Base-by-base conservation (phyloP, 2,113 vertebrate species). In the Atherinomorus stipes region DNA sequence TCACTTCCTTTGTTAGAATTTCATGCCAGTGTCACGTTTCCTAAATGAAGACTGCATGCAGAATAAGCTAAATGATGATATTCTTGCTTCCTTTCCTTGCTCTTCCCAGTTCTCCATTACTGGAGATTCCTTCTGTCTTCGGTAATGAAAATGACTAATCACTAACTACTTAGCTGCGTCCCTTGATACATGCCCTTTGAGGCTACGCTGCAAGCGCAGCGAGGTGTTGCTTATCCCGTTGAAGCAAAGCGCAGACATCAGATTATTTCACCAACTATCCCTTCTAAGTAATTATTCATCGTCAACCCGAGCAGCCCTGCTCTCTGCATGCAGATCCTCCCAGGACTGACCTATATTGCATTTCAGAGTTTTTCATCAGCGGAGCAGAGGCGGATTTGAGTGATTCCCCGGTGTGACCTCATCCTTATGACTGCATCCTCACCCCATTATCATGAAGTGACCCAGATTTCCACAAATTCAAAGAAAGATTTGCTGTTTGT, bases 101-200 rank as follows among this genome's bases (percentile, higher is more conserved):
- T 89, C 90, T 93, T 91, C 92, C 89, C 88, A 78, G 83, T 74
- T 85, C 67, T 67, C 86, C 88, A 92, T 92, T 93, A 81, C 53
- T 85, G 93, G 91, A 95, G 90, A 94, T 94, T 78, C 88, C 94
- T 92, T 92, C 94, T 94, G 95, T 96, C 92, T 94, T 91, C 77
- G 91, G 89, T 94, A 95, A 96, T 95, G 95, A 96, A 94, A 94
- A 92, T 95, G 94, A 96, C 94, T 95, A 95, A 97, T 96, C 93
- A 91, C 92, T 93, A 89, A 89, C 92, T 95, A 94, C 88, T 90
- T 93, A 90, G 93, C 93, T 93, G 91, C 80, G 91, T 96, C 95
- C 93, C 95, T 85, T 85, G 94, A 94, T 94, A 95, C 80, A 37
- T 94, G 95, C 94, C 95, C 95, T 96, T 95, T 96, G 91, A 93